phyloP scores from a whole-genome alignment of 2,113 vertebrate species.

The Gymnorhina tibicen region DNA sequence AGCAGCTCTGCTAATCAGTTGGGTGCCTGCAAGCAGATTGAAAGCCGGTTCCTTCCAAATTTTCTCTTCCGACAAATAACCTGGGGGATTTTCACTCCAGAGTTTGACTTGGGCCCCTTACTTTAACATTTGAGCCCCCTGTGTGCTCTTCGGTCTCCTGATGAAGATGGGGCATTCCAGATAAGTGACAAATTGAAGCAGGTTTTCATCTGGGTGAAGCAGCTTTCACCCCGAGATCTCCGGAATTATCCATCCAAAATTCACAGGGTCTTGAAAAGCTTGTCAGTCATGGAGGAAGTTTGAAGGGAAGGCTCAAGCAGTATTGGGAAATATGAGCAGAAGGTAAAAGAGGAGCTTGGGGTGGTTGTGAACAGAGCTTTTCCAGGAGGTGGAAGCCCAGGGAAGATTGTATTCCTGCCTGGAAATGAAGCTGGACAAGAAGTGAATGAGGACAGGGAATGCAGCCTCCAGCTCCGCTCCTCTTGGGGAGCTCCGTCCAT shows the following conservation, averaged over 20 bases:
- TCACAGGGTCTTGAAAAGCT: background rate
- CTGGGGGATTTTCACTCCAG: background rate
- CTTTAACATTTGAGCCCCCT: background rate
- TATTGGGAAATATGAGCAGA: background rate
- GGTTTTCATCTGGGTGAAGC: background rate
- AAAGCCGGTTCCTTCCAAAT: background rate
- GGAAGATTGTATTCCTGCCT: background rate
- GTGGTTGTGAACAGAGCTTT: background rate
- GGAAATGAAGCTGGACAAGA: background rate
- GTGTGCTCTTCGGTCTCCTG: background rate
- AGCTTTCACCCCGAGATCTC: background rate
- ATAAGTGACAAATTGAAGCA: background rate
- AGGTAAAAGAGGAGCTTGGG: background rate
- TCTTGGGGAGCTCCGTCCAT: fast-evolving
- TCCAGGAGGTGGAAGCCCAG: background rate
- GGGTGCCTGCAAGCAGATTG: background rate
- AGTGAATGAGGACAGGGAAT: background rate
- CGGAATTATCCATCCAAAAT: background rate
- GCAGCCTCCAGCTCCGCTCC: background rate
- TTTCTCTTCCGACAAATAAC: background rate
- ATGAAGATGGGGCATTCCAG: background rate
- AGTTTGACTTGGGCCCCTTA: background rate
- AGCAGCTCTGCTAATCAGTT: background rate
- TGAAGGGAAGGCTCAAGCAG: background rate
- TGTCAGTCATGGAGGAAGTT: background rate